Conservation (phyloP, 2,797 vertebrate species). For the Diplodus sargus region DNA sequence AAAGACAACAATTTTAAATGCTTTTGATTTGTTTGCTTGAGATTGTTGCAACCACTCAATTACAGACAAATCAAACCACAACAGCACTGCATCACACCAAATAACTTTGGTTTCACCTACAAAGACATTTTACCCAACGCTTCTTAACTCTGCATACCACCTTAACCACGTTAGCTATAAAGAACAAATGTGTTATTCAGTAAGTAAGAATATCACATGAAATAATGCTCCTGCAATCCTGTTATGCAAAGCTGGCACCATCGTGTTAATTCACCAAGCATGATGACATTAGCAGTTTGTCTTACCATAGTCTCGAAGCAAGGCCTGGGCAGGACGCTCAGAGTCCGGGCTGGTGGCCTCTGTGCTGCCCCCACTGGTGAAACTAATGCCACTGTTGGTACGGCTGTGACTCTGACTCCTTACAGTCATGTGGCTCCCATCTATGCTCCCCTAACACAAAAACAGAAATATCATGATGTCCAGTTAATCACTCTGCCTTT, state of each 20-base stretch:
- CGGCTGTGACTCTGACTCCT: conserved; percentile 92
- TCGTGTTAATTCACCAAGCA: conserved; percentile 18
- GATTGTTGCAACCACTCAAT: conserved; percentile 18
- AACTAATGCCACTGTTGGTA: conserved; percentile 94
- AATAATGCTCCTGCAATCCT: not conserved
- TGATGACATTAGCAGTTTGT: conserved; percentile 7
- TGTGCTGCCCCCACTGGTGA: conserved; percentile 90
- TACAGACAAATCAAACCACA: conserved; percentile 3
- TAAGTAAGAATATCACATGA: conserved; percentile 14
- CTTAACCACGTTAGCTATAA: conserved; percentile 82
- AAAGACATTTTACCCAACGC: conserved; percentile 82
- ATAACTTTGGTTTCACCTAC: conserved; percentile 69
- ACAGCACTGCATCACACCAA: conserved; percentile 74
- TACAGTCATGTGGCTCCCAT: conserved; percentile 71
- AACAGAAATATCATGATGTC: conserved; percentile 23
- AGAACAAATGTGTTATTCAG: conserved; percentile 46
- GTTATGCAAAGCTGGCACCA: conserved; percentile 13
- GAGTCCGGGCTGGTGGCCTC: conserved; percentile 94
- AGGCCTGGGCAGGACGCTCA: conserved; percentile 91
- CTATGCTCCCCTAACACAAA: conserved; percentile 75
- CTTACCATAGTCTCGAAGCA: conserved; percentile 94
- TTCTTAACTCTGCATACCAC: conserved; percentile 81
- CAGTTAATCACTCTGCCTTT: not conserved
- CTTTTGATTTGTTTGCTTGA: conserved; percentile 8
- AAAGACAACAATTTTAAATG: conserved; percentile 26